Percentiles rank a stretch among this genome's conserved stretches.
These are phyloP conservation scores for Acipenser oxyrinchus DNA, from an alignment of 2,797 vertebrate species.

Conservation along the genomic window DNA sequence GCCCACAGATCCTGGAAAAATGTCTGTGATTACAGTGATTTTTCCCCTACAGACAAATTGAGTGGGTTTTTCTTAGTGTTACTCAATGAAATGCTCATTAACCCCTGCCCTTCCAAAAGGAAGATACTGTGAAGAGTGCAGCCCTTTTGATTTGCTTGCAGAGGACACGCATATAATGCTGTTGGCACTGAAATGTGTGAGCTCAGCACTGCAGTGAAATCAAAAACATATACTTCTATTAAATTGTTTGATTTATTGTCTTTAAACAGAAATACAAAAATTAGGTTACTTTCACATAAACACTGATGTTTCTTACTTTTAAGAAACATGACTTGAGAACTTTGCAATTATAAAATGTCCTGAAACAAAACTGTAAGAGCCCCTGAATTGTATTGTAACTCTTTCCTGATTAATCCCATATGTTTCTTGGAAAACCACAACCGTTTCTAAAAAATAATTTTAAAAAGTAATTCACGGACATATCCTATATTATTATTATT, in stretches of 20 bases:
- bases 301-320: too few relatives aligned
- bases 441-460: neutral
- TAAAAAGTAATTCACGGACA: neutral
- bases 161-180: too few relatives aligned
- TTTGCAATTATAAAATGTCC: too few relatives aligned
- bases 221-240: too few relatives aligned
- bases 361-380: neutral
- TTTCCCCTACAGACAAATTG: slow-evolving; percentile 23
- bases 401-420: slow-evolving; percentile 15
- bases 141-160: too few relatives aligned
- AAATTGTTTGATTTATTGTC: too few relatives aligned
- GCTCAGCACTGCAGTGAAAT: too few relatives aligned
- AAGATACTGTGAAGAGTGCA: neutral
- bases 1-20: slow-evolving; percentile 35
- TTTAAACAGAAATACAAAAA: too few relatives aligned
- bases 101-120: too few relatives aligned
- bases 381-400: neutral
- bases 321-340: too few relatives aligned
- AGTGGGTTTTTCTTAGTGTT: slow-evolving; percentile 18
- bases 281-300: too few relatives aligned
- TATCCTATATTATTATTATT: neutral
- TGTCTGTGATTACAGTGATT: slow-evolving; percentile 17
- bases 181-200: too few relatives aligned
- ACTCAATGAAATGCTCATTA: slow-evolving; percentile 21
- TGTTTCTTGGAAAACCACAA: neutral